Evolutionary conservation across 1,140 invertebrate genomes (phyloP), one percentile per base, ranked within the genome.

Genomic region (Danaus melanippus): DNA sequence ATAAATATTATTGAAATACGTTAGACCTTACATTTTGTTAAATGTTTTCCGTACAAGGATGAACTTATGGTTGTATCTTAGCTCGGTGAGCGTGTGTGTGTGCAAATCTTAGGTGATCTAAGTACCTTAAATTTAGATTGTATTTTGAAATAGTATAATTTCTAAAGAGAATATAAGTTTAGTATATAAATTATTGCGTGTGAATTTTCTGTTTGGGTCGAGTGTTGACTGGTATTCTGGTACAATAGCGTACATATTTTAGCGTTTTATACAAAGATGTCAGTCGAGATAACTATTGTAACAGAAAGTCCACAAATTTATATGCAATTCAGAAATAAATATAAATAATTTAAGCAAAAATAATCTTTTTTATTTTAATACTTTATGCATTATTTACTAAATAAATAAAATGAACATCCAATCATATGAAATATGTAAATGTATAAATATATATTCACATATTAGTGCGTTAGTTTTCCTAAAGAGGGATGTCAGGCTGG

Each of bases 241-340:
- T 80, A 84, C 80, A 79, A 78, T 84, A 81, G 72, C 70, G 78
- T 69, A 76, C 74, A 78, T 78, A 81, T 74, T 75, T 82, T 82
- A 86, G 79, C 73, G 72, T 86, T 86, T 86, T 86, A 83, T 86
- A 86, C 81, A 82, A 86, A 73, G 66, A 83, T 84, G 84, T 83
- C 81, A 84, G 64, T 74, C 67, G 71, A 84, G 72, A 84, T 70
- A 79, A 84, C 79, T 86, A 86, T 84, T 84, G 79, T 84, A 86
- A 86, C 79, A 84, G 78, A 81, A 86, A 82, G 81, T 86, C 81
- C 83, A 84, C 79, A 86, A 79, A 86, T 84, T 86, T 86, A 79
- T 83, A 84, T 84, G 81, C 79, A 84, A 83, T 82, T 81, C 73
- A 84, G 67, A 86, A 84, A 74, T 86, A 86, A 86, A 83, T 84